Percentiles rank a stretch among this genome's conserved stretches.
Evolutionary conservation across 2,797 vertebrate genomes (phyloP).

Genomic region (Mormyrus hasselquistii): DNA sequence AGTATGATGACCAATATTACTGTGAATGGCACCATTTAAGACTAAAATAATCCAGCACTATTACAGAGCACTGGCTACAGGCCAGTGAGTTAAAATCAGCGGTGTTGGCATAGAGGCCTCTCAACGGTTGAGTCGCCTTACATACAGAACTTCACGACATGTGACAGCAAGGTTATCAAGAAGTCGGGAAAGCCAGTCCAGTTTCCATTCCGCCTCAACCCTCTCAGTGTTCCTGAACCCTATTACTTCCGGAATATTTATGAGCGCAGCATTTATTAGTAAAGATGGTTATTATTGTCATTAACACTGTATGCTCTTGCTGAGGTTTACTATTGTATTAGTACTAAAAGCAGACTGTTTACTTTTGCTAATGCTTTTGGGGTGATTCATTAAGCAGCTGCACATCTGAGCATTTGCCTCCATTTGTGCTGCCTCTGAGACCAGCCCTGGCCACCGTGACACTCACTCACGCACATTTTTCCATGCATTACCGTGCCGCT

Average conservation of each 20-base stretch:
- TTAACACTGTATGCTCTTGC: background rate
- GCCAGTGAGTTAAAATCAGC: background rate
- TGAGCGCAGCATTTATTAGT: background rate
- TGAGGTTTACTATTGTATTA: background rate
- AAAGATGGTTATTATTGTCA: background rate
- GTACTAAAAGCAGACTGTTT: background rate
- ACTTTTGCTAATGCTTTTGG: background rate
- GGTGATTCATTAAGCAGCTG: background rate
- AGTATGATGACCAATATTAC: background rate
- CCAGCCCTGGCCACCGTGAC: background rate
- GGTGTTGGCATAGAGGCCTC: background rate
- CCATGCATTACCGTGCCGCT: background rate
- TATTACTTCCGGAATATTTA: background rate
- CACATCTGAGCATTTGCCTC: background rate
- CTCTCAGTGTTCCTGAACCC: background rate
- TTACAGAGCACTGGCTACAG: background rate
- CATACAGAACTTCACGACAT: background rate
- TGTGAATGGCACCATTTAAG: background rate
- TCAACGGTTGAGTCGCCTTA: background rate
- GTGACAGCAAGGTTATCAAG: background rate
- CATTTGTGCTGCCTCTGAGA: background rate
- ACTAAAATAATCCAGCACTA: background rate
- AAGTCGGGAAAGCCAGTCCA: background rate
- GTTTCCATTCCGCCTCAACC: too few relatives aligned
- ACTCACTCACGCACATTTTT: background rate